phyloP scores from a whole-genome alignment of 2,888 invertebrate species.

The Drosophila eohydei region DNA sequence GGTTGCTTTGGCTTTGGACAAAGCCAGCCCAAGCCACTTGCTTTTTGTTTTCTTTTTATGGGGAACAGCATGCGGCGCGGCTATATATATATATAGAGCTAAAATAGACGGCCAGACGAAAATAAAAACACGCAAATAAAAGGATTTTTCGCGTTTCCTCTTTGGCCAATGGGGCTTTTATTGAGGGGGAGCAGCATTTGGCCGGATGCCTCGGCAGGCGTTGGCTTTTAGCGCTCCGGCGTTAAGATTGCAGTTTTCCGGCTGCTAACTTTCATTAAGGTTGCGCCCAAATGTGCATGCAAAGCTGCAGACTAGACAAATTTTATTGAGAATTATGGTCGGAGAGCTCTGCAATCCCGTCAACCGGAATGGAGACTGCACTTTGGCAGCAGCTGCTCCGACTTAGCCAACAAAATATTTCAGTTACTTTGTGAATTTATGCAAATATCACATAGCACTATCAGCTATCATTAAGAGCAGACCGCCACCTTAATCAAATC shows the following conservation, averaged over 20 bases:
- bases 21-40: constrained; percentile 43
- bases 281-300: constrained; percentile 48
- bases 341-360: constrained; percentile 6
- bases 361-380: constrained; percentile 1
- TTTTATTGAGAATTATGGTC: constrained; percentile 61
- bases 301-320: constrained; percentile 58
- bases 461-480: background rate
- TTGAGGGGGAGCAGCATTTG: constrained; percentile 15
- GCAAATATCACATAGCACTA: background rate
- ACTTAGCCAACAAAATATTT: background rate
- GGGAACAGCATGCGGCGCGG: constrained; percentile 50
- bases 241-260: constrained; percentile 73
- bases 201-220: constrained; percentile 29
- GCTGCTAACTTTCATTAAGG: constrained; percentile 70
- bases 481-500: background rate
- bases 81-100: constrained; percentile 21
- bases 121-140: constrained; percentile 75
- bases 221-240: constrained; percentile 57
- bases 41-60: constrained; percentile 31
- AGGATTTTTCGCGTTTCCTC: constrained; percentile 71
- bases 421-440: constrained; percentile 5
- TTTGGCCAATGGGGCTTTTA: constrained; percentile 31
- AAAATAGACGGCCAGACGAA: constrained; percentile 63
- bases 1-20: constrained; percentile 46
- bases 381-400: constrained; percentile 16